phyloP scores from a whole-genome alignment of 1,140 invertebrate genomes.

The Neuroterus valhalla region DNA sequence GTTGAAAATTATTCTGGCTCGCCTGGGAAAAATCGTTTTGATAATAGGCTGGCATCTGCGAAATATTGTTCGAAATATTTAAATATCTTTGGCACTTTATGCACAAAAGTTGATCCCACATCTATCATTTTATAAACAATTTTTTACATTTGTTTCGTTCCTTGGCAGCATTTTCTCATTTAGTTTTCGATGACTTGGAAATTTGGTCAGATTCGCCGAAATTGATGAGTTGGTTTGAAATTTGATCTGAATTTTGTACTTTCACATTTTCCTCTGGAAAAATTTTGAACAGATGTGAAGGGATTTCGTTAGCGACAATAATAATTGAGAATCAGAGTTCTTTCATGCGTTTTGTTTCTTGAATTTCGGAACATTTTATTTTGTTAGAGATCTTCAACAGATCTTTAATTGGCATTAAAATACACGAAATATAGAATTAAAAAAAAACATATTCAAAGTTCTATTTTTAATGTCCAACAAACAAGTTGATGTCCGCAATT shows the following conservation, averaged over 20 bases:
- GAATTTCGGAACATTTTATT: too few species aligned
- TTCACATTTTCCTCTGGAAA: too few species aligned
- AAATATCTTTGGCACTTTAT: background rate
- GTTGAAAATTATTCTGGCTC: slow-evolving; percentile 57
- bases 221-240: background rate
- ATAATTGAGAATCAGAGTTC: background rate
- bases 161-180: background rate
- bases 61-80: slow-evolving; percentile 33
- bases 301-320: too few species aligned
- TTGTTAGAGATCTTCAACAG: background rate
- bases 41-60: slow-evolving; percentile 46
- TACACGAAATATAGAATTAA: too few species aligned
- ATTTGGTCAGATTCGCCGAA: background rate
- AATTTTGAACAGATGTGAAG: too few species aligned
- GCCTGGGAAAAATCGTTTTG: slow-evolving; percentile 57
- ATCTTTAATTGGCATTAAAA: too few species aligned
- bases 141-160: background rate
- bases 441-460: too few species aligned
- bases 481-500: too few species aligned
- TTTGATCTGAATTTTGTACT: background rate
- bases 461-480: too few species aligned
- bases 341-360: background rate
- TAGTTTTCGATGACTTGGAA: too few species aligned
- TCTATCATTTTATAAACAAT: background rate
- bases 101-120: background rate